A percentile compares a stretch with the other conserved stretches of the same genome.
Conservation (phyloP, 2,113 vertebrate species). For the Bos taurus region DNA sequence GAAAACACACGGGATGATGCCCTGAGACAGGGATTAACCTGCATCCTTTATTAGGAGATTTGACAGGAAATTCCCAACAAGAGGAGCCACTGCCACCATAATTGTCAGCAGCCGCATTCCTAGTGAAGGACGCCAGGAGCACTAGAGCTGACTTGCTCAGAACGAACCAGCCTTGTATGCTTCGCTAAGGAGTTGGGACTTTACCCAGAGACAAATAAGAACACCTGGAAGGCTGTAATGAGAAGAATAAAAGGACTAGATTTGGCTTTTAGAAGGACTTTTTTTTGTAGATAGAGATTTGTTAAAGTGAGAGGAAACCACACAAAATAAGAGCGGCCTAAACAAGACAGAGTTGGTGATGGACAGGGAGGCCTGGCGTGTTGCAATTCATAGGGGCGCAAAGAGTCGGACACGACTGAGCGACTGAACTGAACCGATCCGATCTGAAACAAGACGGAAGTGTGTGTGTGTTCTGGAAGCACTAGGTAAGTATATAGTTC, state of each 20-base stretch:
- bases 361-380: too few relatives aligned
- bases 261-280: not conserved
- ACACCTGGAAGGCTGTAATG: not conserved
- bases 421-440: too few relatives aligned
- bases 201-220: not conserved
- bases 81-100: not conserved
- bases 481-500: not conserved
- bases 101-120: not conserved
- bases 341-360: not conserved
- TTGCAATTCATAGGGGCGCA: too few relatives aligned
- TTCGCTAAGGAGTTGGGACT: not conserved
- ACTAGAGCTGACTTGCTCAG: too few relatives aligned
- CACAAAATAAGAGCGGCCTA: not conserved
- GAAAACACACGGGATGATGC: not conserved
- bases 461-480: not conserved
- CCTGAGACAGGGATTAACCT: not conserved
- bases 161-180: not conserved
- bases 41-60: not conserved
- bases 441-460: not conserved
- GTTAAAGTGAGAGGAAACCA: not conserved
- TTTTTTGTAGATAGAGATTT: not conserved
- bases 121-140: not conserved
- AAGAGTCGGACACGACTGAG: too few relatives aligned
- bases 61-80: not conserved
- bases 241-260: not conserved